Evolutionary conservation across 2,113 vertebrate genomes (phyloP).

Genomic region (Larimichthys polyactis): DNA sequence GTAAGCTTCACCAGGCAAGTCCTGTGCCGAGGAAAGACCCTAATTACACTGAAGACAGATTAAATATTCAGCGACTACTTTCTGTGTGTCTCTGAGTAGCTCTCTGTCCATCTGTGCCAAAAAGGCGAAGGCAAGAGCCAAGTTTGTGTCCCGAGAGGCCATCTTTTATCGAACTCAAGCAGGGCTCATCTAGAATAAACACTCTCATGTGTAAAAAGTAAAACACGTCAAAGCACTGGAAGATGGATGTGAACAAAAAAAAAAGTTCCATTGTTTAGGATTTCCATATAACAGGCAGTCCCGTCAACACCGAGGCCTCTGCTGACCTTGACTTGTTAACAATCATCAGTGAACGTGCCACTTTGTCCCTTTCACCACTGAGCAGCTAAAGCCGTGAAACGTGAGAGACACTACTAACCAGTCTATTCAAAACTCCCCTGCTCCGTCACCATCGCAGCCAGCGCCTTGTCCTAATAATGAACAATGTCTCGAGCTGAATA

Average conservation of each 20-base stretch:
- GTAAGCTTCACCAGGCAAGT: background rate
- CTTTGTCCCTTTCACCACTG: constrained; percentile 51
- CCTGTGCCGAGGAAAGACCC: background rate
- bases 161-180: constrained; percentile 5
- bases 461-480: constrained; percentile 19
- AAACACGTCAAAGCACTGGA: background rate
- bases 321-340: constrained; percentile 54
- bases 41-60: background rate
- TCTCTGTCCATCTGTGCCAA: constrained; percentile 18
- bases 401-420: constrained; percentile 12
- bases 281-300: constrained; percentile 21
- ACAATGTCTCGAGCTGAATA: constrained; percentile 50
- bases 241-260: background rate
- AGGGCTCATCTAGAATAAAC: constrained; percentile 5
- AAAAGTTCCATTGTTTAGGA: constrained; percentile 4
- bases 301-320: constrained; percentile 26
- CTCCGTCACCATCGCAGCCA: constrained; percentile 29
- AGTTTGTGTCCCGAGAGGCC: background rate
- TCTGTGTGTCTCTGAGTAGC: background rate
- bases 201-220: background rate
- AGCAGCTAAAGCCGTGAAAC: constrained; percentile 31
- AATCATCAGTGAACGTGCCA: constrained; percentile 52
- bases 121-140: background rate
- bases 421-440: constrained; percentile 30
- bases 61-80: constrained; percentile 17